Evolutionary conservation across 2,888 invertebrate species (phyloP), one percentile per base, ranked within the genome.

Genomic region (Diaprepes abbreviatus): DNA sequence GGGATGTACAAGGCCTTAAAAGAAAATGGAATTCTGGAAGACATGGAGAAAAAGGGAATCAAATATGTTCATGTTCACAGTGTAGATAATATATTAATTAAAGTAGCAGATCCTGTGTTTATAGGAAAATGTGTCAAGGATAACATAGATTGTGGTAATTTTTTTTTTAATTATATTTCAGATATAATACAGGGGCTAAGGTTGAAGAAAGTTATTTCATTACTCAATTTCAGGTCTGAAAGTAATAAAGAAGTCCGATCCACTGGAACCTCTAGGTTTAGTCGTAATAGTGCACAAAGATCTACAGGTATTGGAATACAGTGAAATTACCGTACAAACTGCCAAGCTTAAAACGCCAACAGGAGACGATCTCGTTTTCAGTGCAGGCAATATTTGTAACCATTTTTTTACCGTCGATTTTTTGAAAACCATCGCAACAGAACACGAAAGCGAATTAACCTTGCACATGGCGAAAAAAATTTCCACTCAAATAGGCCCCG

Each of bases 401-500:
- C 99, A 99, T 80, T 97, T 96, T 81, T 98, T 99, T 85, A 93
- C 94, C 0, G 85, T 92, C 0, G 90, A 92, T 66, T 99, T 99
- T 83, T 86, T 99, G 7, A 86, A 89, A 38, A 88, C 89, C 76
- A 89, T 97, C 52, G 90, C 91, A 45, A 83, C 86, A 68, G 87
- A 90, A 67, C 91, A 90, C 75, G 93, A 95, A 81, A 85, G 87
- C 0, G 87, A 93, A 72, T 83, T 99, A 24, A 93, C 93, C 77
- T 88, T 97, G 59, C 99, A 99, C 81, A 91, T 97, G 0, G 99
- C 99, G 3, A 95, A 95, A 81, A 99, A 99, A 86, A 98, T 98
- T 86, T 97, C 99, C 73, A 92, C 97, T 0, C 92, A 89, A 76
- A 86, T 96, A 0, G 91, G 94, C 79, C 86, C 87, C 1, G 86